These are phyloP conservation scores for Scaptomyza caliginosa DNA, from an alignment of 2,888 invertebrate genomes.

Conservation along the genomic window DNA sequence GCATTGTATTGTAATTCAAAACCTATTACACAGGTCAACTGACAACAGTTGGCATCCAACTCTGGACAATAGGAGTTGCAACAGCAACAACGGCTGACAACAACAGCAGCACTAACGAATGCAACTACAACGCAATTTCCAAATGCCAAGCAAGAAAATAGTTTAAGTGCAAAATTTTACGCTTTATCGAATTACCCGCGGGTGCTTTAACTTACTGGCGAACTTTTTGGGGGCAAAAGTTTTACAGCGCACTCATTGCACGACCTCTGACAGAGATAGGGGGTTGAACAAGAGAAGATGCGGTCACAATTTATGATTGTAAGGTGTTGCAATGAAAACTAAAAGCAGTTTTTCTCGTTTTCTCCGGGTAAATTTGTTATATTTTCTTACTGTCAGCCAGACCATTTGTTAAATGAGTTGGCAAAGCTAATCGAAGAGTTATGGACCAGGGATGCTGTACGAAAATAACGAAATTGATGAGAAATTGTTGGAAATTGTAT, in stretches of 20 bases:
- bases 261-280: slow-evolving; percentile 18
- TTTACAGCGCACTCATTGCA: slow-evolving; percentile 41
- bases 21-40: slow-evolving; percentile 62
- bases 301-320: slow-evolving; percentile 70
- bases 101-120: slow-evolving; percentile 46
- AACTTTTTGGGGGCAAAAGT: slow-evolving; percentile 64
- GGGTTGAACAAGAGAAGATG: neutral
- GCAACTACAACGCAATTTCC: slow-evolving; percentile 59
- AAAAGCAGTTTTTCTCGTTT: slow-evolving; percentile 31
- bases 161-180: slow-evolving; percentile 82
- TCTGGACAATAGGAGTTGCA: neutral
- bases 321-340: slow-evolving; percentile 77
- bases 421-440: slow-evolving; percentile 78
- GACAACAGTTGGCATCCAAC: slow-evolving; percentile 48
- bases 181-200: slow-evolving; percentile 83
- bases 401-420: slow-evolving; percentile 78
- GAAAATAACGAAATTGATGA: slow-evolving; percentile 13
- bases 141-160: slow-evolving; percentile 71
- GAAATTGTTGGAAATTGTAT: neutral
- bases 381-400: slow-evolving; percentile 73
- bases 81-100: slow-evolving; percentile 41
- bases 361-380: slow-evolving; percentile 65
- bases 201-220: slow-evolving; percentile 75
- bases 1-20: slow-evolving; percentile 57
- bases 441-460: slow-evolving; percentile 34